These are phyloP conservation scores for Lepidonotus clava DNA, from an alignment of 2,888 invertebrate species.

Conservation along the genomic window DNA sequence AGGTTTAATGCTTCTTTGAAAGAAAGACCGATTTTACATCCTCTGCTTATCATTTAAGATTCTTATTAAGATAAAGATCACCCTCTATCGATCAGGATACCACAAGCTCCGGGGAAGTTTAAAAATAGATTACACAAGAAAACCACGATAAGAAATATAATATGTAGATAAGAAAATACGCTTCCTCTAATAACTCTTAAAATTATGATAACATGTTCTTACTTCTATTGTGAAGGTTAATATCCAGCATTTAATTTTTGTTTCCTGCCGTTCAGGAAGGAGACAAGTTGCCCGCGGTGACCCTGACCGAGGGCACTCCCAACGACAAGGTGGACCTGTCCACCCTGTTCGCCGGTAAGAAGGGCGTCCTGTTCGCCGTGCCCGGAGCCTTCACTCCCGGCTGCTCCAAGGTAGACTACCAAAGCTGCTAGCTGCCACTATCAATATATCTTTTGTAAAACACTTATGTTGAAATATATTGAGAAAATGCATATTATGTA, in stretches of 20 bases:
- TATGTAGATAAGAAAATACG: not conserved
- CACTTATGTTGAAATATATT: no score
- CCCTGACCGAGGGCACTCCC: conserved; percentile 92
- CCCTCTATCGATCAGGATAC: no score
- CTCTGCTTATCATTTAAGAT: no score
- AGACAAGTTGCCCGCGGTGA: conserved; percentile 88
- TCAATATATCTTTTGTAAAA: no score
- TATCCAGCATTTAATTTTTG: not conserved
- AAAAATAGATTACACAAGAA: not conserved
- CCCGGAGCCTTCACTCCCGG: conserved; percentile 97
- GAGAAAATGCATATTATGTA: no score
- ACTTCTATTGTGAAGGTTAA: not conserved
- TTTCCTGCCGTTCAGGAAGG: conserved; percentile 86
- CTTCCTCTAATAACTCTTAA: not conserved
- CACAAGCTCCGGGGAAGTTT: not conserved
- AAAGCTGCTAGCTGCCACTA: no score
- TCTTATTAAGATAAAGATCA: no score
- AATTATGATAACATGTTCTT: not conserved
- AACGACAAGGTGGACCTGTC: conserved; percentile 91
- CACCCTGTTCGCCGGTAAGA: conserved; percentile 88
- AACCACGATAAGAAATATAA: not conserved
- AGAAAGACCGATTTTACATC: no score
- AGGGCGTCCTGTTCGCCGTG: conserved; percentile 92
- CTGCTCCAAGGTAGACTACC: conserved; percentile 89
- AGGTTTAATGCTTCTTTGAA: no score